Conservation (phyloP, 2,113 vertebrate species). For the Taurulus bubalis region DNA sequence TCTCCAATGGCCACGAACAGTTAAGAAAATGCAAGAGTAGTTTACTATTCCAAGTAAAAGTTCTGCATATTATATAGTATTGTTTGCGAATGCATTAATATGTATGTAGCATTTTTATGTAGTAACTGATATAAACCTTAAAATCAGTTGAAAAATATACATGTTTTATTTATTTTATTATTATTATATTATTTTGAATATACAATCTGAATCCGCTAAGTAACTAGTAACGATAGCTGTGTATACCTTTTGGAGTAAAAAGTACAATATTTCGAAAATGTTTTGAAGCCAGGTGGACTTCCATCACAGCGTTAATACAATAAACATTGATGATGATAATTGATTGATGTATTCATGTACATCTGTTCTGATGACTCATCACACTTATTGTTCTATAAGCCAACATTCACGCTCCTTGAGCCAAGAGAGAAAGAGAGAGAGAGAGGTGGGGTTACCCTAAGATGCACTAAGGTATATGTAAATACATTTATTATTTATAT, state of each 20-base stretch:
- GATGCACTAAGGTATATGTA: constrained; percentile 87
- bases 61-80: background rate
- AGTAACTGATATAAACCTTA: background rate
- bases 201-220: background rate
- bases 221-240: background rate
- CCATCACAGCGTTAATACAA: background rate
- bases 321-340: constrained; percentile 18
- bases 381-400: constrained; percentile 17
- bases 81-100: background rate
- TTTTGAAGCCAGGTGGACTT: background rate
- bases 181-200: background rate
- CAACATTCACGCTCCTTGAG: constrained; percentile 7
- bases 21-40: background rate
- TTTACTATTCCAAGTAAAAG: background rate
- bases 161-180: background rate
- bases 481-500: constrained; percentile 96
- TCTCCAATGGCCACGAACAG: constrained; percentile 9
- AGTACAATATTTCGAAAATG: background rate
- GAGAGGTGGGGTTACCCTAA: constrained; percentile 76
- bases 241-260: background rate
- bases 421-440: background rate
- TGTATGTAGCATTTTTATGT: background rate
- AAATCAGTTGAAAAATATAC: background rate
- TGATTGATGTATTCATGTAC: constrained; percentile 17
- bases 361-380: constrained; percentile 17